Evolutionary conservation across 2,113 vertebrate genomes (phyloP).

Genomic region (Semnornis frantzii): DNA sequence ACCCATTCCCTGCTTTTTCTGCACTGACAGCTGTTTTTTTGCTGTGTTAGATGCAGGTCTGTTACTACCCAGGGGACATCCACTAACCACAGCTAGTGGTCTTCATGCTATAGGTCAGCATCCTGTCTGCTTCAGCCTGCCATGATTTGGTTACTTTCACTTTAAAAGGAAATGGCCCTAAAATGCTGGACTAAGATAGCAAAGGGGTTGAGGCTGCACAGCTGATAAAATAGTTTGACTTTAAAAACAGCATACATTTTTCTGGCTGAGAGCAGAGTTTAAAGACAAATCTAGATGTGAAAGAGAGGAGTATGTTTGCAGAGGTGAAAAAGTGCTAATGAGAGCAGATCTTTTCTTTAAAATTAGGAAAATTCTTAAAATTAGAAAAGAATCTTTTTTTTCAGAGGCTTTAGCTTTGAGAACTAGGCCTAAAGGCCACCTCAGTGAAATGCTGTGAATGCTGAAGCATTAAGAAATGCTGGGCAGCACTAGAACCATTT

Average conservation of each 20-base stretch:
- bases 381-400: not conserved
- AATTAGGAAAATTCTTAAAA: too few species aligned
- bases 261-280: not conserved
- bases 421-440: not conserved
- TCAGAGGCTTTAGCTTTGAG: not conserved
- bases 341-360: too few species aligned
- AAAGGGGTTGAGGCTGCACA: fast-evolving
- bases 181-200: not conserved
- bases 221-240: not conserved
- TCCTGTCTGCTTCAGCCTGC: not conserved
- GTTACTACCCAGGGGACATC: not conserved
- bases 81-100: not conserved
- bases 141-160: not conserved
- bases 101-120: not conserved
- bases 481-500: slow-evolving; percentile 25
- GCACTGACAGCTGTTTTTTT: not conserved
- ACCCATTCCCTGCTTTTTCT: not conserved
- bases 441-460: not conserved
- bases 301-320: not conserved
- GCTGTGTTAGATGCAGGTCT: not conserved
- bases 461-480: slow-evolving; percentile 7
- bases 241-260: not conserved
- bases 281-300: not conserved
- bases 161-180: slow-evolving; percentile 9
- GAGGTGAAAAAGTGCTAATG: not conserved